Evolutionary conservation across 2,888 invertebrate genomes (phyloP).

Genomic region (Mythimna loreyi): DNA sequence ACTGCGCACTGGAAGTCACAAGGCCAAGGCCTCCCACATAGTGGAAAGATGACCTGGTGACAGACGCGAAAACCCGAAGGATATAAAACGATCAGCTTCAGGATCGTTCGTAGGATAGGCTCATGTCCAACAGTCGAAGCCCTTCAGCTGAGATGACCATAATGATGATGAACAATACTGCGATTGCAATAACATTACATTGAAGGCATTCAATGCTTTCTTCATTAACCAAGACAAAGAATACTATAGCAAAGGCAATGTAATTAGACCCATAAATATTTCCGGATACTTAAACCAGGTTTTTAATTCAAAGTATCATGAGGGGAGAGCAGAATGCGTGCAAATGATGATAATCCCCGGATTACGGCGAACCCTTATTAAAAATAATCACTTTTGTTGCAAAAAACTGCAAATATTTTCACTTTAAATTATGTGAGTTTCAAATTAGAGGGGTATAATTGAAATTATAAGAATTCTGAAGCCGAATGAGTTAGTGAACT

Average conservation of each 20-base stretch:
- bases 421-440: slow-evolving; percentile 40
- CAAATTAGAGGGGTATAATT: slow-evolving; percentile 22
- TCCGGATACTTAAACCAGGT: slow-evolving; percentile 35
- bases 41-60: too few species aligned
- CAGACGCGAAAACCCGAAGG: too few species aligned
- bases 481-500: slow-evolving; percentile 13
- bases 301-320: slow-evolving; percentile 50
- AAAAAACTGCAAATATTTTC: slow-evolving; percentile 55
- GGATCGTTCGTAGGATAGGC: too few species aligned
- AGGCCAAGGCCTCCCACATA: too few species aligned
- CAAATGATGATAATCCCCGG: slow-evolving; percentile 56
- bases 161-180: slow-evolving; percentile 3
- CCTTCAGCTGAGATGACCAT: too few species aligned
- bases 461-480: slow-evolving; percentile 10
- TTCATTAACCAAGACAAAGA: slow-evolving; percentile 25
- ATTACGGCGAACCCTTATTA: slow-evolving; percentile 60
- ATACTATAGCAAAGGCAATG: slow-evolving; percentile 29
- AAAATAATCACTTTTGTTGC: slow-evolving; percentile 57
- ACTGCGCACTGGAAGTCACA: too few species aligned
- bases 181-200: slow-evolving; percentile 23
- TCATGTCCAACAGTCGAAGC: too few species aligned
- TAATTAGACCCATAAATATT: slow-evolving; percentile 50
- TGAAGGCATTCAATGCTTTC: slow-evolving; percentile 4
- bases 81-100: too few species aligned
- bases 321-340: slow-evolving; percentile 49